Conservation (phyloP, 2,797 vertebrate species). For the Hylomyscus alleni region DNA sequence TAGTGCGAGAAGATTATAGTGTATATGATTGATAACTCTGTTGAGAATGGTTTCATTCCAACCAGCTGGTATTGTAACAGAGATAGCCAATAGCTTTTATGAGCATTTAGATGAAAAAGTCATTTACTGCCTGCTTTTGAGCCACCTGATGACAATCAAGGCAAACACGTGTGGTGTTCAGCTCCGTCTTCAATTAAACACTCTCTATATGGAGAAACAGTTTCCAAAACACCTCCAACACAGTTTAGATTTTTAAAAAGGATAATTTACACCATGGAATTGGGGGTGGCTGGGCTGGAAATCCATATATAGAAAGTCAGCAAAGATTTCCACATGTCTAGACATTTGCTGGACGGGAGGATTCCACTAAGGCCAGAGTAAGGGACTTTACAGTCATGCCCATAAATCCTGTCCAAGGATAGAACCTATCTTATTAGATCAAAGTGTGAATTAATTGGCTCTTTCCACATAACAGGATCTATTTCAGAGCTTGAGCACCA, state of each 20-base stretch:
- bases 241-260: constrained; percentile 66
- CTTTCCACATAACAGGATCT: constrained; percentile 76
- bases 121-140: constrained; percentile 60
- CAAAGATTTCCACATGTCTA: constrained; percentile 73
- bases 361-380: constrained; percentile 23
- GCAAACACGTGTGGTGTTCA: constrained; percentile 23
- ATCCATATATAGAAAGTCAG: constrained; percentile 69
- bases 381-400: constrained; percentile 63
- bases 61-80: constrained; percentile 8
- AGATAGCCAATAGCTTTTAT: constrained; percentile 59
- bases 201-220: constrained; percentile 19
- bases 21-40: constrained; percentile 33
- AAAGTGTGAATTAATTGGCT: constrained; percentile 72
- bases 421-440: constrained; percentile 67
- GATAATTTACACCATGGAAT: constrained; percentile 61
- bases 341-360: constrained; percentile 59
- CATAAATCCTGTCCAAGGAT: constrained; percentile 72
- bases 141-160: constrained; percentile 65
- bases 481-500: constrained; percentile 54
- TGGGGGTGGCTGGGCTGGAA: constrained; percentile 46
- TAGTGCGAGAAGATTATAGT: constrained; percentile 40
- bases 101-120: constrained; percentile 51
- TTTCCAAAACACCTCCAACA: constrained; percentile 63
- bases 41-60: constrained; percentile 65
- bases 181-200: constrained; percentile 72